Base-by-base conservation (phyloP, 2,797 vertebrate genomes). In the Rhinogobio ventralis region DNA sequence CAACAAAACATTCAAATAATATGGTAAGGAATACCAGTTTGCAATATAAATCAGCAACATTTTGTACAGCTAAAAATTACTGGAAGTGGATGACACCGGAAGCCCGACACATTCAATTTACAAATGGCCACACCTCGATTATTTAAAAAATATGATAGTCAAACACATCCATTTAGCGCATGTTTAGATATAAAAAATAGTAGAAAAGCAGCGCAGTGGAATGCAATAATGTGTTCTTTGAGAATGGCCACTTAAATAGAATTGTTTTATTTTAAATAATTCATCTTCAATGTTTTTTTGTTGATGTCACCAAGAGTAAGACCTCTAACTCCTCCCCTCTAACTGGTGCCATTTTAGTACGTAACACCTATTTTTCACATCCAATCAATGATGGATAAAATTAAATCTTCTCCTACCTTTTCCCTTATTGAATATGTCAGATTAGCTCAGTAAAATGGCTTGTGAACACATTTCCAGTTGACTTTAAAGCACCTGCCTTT, bases 381-480 rank as follows among this genome's bases (percentile, higher is more conserved):
- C 53, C 13, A 60, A 60, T 77, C 23, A 42, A 5, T 77, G 51
- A 60, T 60, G 74, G 53, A 11, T 77, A 25, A 77, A 77, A 25
- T 60, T 0, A 77, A 39, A 53, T 60, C 7, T 25, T 76, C 23
- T 55, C 2, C 3, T 75, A 19, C n/a, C 23, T 57, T 39, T 60
- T 0, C 23, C 23, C 33, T 19, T 60, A 11, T 42, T 77, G 74
- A 77, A 77, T 76, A 57, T 76, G 14, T 76, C 53, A 36, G 55
- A 76, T 60, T 60, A 25, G 33, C 74, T 60, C 33, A 25, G 53
- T 77, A 60, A 60, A 68, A 60, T 60, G 74, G 53, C 25, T 77
- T 77, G 53, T 60, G 51, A 77, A 15, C 51, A 53, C 74, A 77
- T 60, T 57, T 77, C 20, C n/a, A 77, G 23, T 46, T 46, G 57